Evolutionary conservation across 2,113 vertebrate species (phyloP), one percentile per base, ranked within the genome.

Genomic region (Eleginops maclovinus): DNA sequence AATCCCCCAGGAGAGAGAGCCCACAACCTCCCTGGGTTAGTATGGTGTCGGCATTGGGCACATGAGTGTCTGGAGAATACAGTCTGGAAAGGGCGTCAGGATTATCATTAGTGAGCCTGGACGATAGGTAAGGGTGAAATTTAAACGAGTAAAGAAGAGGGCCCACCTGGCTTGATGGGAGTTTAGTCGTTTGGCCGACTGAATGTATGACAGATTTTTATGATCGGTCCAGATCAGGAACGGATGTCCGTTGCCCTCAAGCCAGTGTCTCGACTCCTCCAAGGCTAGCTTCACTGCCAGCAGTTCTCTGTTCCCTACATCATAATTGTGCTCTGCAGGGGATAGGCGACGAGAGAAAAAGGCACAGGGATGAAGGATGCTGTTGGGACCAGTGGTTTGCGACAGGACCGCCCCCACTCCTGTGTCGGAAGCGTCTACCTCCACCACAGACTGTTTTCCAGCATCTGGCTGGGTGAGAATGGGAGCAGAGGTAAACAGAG

Each of bases 211-310:
- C 2, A 53, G 47, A 19, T 67, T 67, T 13, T 4, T 9, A 12
- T 67, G 65, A n/a, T 69, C 31, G 1, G 50, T 54, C 66, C 66
- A 41, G 0, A 69, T n/a, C 2, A 54, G 0, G 1, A 55, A 55
- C 1, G n/a, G 66, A 0, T 40, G 13, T 13, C 43, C 14, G 0
- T 31, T 13, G 4, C 66, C 66, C 15, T 55, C 50, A 3, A 69
- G 21, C 50, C 50, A 69, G 3, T 69, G 50, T 15, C 66, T 22
- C 49, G 49, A 68, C 13, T 68, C 28, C 65, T 66, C n/a, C n/a
- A 67, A 15, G 4, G 28, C 64, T 17, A 53, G 8, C 49, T 53
- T 67, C 1, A 53, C 50, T 2, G 66, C 66, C 13, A 68, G 24
- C 31, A 67, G n/a, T n/a, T n/a, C n/a, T n/a, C n/a, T n/a, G n/a